Evolutionary conservation across 2,113 vertebrate genomes (phyloP).

Genomic region (Agapornis roseicollis): DNA sequence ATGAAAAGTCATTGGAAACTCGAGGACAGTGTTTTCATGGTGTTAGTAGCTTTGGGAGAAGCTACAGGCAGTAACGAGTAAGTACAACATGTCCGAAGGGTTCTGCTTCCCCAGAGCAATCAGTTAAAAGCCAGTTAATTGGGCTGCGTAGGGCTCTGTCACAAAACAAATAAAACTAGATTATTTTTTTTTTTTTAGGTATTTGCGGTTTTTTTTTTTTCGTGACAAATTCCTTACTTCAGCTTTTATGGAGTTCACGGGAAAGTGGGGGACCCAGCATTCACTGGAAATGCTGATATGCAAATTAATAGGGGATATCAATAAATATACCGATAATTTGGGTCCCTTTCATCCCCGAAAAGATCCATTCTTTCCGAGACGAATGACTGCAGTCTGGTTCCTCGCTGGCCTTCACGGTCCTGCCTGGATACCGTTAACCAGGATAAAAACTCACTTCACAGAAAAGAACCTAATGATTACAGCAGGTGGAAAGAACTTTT

Average conservation of each 20-base stretch:
- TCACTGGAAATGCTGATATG: neutral
- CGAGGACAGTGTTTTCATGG: no score
- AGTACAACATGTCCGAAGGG: neutral
- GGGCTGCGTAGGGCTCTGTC: neutral
- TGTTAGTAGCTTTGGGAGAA: neutral
- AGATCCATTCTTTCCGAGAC: neutral
- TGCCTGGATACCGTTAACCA: neutral
- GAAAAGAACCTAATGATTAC: conserved; percentile 5
- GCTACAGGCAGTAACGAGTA: neutral
- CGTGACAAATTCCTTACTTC: fast-evolving
- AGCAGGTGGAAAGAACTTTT: conserved; percentile 59
- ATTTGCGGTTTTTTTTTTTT: fast-evolving
- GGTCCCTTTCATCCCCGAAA: neutral
- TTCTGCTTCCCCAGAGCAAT: neutral
- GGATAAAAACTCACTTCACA: neutral
- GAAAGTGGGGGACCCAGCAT: neutral
- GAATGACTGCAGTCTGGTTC: neutral
- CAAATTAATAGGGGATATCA: neutral
- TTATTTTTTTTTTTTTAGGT: neutral
- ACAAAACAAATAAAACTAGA: neutral
- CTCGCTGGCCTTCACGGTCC: neutral
- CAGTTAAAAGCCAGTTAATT: neutral
- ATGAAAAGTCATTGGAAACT: neutral
- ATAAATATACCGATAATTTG: no score
- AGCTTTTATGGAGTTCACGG: neutral